These are phyloP conservation scores for Dufourea novaeangliae DNA, from an alignment of 1,140 invertebrate species.

Conservation along the genomic window DNA sequence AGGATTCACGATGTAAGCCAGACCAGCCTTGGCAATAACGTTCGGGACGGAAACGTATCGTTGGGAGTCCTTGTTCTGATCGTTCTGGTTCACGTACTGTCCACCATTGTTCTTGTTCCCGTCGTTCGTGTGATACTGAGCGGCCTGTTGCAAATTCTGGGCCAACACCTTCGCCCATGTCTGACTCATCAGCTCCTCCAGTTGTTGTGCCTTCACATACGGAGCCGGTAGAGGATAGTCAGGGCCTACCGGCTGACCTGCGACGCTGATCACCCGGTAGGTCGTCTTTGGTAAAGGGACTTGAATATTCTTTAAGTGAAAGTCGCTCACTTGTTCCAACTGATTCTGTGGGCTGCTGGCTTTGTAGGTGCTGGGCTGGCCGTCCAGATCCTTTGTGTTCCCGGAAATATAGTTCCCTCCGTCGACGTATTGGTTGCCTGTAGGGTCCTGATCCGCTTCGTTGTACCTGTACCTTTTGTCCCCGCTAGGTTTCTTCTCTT, in stretches of 20 bases:
- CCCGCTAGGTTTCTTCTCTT: constrained; percentile 60
- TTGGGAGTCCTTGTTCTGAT: constrained; percentile 45
- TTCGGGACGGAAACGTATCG: constrained; percentile 53
- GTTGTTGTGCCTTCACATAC: constrained; percentile 69
- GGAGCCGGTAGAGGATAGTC: constrained; percentile 64
- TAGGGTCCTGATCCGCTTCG: constrained; percentile 20
- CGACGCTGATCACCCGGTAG: constrained; percentile 72
- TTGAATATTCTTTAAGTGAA: constrained; percentile 25
- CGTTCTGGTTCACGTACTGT: constrained; percentile 22
- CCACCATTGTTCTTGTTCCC: constrained; percentile 35
- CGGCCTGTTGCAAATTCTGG: constrained; percentile 64
- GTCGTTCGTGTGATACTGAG: constrained; percentile 46
- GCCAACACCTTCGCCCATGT: constrained; percentile 68
- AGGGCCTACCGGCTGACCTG: constrained; percentile 63
- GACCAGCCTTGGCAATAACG: constrained; percentile 69
- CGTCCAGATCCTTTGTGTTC: constrained; percentile 71
- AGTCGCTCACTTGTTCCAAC: constrained; percentile 55
- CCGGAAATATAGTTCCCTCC: constrained; percentile 73
- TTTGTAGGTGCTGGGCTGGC: constrained; percentile 72
- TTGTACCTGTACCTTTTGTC: constrained; percentile 13
- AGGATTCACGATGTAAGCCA: constrained; percentile 71
- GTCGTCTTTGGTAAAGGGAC: constrained; percentile 62
- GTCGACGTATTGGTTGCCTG: constrained; percentile 69
- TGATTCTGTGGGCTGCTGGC: constrained; percentile 66
- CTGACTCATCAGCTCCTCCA: constrained; percentile 74